These are phyloP conservation scores for Euglossa dilemma DNA, from an alignment of 1,140 invertebrate genomes.

Conservation along the genomic window DNA sequence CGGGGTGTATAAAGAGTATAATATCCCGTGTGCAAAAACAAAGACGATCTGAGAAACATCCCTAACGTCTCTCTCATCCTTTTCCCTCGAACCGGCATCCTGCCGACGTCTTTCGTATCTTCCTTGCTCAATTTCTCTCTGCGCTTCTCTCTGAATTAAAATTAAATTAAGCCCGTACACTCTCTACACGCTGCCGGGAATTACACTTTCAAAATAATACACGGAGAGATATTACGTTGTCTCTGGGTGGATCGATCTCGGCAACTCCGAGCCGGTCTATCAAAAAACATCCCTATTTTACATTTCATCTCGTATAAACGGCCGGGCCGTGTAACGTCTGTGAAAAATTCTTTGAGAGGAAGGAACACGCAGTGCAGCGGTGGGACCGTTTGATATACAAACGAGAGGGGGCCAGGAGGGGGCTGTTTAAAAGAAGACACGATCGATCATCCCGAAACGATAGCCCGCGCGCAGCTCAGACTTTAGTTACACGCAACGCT, in stretches of 20 bases:
- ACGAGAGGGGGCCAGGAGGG: background rate
- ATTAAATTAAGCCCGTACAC: background rate
- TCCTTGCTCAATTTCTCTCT: background rate
- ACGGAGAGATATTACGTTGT: background rate
- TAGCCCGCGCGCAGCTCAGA: background rate
- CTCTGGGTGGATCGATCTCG: background rate
- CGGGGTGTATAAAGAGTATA: background rate
- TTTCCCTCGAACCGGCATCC: background rate
- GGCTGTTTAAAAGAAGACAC: constrained; percentile 13
- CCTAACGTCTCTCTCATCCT: background rate
- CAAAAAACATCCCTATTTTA: background rate
- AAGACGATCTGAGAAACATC: background rate
- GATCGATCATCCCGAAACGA: constrained; percentile 44
- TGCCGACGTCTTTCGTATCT: background rate
- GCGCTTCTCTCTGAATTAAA: background rate
- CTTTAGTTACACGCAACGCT: constrained; percentile 26
- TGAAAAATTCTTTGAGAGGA: constrained; percentile 1
- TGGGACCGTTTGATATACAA: constrained; percentile 31
- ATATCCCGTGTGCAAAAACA: constrained; percentile 1
- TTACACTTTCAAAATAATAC: background rate
- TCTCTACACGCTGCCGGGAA: background rate
- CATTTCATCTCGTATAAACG: constrained; percentile 2
- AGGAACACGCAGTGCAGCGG: background rate
- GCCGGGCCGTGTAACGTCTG: background rate
- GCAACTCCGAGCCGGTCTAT: too few relatives aligned